Percentiles rank a stretch among this genome's conserved stretches.
Conservation (phyloP, 2,888 invertebrate species). For the Nomada goodeniana region DNA sequence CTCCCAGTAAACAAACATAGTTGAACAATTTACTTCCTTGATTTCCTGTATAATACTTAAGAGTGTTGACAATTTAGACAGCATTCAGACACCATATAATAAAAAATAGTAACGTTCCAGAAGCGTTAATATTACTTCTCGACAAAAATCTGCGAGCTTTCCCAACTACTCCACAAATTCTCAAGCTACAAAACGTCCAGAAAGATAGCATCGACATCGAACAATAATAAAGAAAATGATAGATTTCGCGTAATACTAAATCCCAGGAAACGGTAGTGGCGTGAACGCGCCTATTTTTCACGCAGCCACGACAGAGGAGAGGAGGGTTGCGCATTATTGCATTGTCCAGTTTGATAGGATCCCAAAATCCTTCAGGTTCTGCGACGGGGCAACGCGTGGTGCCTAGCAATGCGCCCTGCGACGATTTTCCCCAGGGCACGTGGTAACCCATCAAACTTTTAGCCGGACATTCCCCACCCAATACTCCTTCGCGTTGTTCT, state of each 20-base stretch:
- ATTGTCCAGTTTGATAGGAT: slow-evolving; percentile 84
- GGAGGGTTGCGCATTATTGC: slow-evolving; percentile 80
- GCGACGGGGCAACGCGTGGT: slow-evolving; percentile 74
- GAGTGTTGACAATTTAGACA: too few relatives aligned
- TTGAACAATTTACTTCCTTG: too few relatives aligned
- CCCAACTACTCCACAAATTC: too few relatives aligned
- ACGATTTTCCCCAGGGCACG: slow-evolving; percentile 78
- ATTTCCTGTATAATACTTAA: too few relatives aligned
- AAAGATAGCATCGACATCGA: background rate
- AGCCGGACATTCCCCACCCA: slow-evolving; percentile 80
- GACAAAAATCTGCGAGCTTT: too few relatives aligned
- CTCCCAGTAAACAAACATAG: too few relatives aligned
- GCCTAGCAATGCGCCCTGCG: slow-evolving; percentile 81
- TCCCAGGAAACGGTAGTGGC: slow-evolving; percentile 31
- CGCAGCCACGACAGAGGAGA: slow-evolving; percentile 60
- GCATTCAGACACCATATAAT: too few relatives aligned
- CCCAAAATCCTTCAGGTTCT: slow-evolving; percentile 83
- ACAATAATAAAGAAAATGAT: background rate
- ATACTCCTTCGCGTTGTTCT: slow-evolving; percentile 63
- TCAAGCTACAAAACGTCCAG: too few relatives aligned
- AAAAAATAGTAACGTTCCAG: too few relatives aligned
- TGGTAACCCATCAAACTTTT: slow-evolving; percentile 84
- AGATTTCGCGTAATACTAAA: background rate
- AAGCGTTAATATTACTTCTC: too few relatives aligned
- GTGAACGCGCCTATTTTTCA: slow-evolving; percentile 76